phyloP scores from a whole-genome alignment of 2,888 invertebrate species.

The Macrophya alboannulata region DNA sequence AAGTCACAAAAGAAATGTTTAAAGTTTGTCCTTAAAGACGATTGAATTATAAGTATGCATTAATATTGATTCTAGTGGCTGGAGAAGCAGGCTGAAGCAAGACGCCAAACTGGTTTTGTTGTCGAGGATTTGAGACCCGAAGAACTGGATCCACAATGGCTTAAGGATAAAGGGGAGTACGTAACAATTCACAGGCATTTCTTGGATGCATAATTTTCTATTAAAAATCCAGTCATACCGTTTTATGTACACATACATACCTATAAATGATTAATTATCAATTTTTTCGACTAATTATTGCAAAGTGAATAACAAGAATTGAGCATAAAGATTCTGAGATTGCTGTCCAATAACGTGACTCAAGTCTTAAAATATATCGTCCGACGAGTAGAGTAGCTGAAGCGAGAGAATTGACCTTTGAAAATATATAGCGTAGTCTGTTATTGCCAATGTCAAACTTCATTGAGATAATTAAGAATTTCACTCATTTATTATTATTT shows the following conservation, averaged over 20 bases:
- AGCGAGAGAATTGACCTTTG: neutral
- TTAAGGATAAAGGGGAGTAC: conserved; percentile 90
- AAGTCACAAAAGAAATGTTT: neutral
- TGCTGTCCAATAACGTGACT: neutral
- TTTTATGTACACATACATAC: no score
- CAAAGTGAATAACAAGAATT: neutral
- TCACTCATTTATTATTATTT: neutral
- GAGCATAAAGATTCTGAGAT: neutral
- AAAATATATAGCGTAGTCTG: neutral
- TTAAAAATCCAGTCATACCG: neutral
- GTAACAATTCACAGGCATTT: conserved; percentile 68
- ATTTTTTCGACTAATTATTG: neutral
- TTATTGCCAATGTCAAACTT: neutral
- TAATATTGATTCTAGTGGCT: conserved; percentile 83
- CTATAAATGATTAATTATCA: no score
- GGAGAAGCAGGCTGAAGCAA: conserved; percentile 88
- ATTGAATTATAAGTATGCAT: neutral
- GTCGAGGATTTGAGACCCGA: conserved; percentile 89
- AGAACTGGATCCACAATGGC: conserved; percentile 92
- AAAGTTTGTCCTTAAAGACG: neutral
- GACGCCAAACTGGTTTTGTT: conserved; percentile 86
- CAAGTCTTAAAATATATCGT: neutral
- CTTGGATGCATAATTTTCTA: neutral
- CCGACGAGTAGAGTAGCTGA: neutral
- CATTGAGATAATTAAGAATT: neutral